A percentile compares a stretch with the other conserved stretches of the same genome.
These are phyloP conservation scores for Heterohyrax brucei DNA, from an alignment of 2,797 vertebrate genomes.

Conservation along the genomic window DNA sequence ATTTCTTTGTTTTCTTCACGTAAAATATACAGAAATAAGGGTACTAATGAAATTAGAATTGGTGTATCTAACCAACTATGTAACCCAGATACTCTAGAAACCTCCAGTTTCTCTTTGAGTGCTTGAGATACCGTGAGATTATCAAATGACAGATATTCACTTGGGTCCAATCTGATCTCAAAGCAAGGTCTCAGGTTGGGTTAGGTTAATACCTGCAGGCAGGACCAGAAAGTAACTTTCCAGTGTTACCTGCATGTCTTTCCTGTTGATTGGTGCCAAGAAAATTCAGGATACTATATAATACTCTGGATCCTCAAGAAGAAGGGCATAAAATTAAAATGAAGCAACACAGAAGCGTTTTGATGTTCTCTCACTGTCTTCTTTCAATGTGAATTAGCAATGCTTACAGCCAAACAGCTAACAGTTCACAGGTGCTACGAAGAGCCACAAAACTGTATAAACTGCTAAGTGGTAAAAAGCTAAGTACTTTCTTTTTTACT, in stretches of 20 bases:
- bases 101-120: constrained; percentile 71
- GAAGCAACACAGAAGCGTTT: neutral
- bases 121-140: constrained; percentile 63
- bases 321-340: neutral
- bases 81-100: constrained; percentile 80
- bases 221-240: constrained; percentile 68
- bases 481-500: constrained; percentile 38
- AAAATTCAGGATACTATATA: constrained; percentile 5
- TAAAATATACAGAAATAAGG: constrained; percentile 35
- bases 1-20: neutral
- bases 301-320: neutral
- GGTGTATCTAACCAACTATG: constrained; percentile 75
- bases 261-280: neutral
- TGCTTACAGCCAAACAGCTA: neutral
- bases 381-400: neutral
- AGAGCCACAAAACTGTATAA: neutral
- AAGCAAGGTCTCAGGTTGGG: constrained; percentile 9
- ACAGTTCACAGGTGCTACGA: neutral
- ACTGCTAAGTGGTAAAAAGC: constrained; percentile 15
- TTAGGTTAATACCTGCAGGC: constrained; percentile 59
- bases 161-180: constrained; percentile 78
- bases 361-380: neutral
- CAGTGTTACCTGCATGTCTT: neutral
- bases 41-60: constrained; percentile 64
- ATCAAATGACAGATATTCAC: constrained; percentile 80